Evolutionary conservation across 2,888 invertebrate genomes (phyloP).

Genomic region (Beris chalybata): DNA sequence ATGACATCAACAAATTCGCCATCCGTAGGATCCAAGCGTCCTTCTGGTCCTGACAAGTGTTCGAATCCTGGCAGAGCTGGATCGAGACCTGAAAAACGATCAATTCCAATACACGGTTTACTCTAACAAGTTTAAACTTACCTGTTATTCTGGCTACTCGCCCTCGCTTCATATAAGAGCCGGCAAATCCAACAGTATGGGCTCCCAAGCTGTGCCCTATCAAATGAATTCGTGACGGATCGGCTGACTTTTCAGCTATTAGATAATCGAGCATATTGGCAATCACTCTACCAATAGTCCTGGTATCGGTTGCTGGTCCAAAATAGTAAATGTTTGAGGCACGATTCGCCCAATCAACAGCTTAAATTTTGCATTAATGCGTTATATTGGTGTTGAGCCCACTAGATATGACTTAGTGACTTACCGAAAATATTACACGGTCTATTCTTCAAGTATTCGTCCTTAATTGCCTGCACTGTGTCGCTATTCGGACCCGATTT

Average conservation of each 20-base stretch:
- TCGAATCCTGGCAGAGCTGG: conserved; percentile 62
- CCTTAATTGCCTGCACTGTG: conserved; percentile 53
- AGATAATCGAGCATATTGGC: conserved; percentile 45
- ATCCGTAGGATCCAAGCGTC: conserved; percentile 64
- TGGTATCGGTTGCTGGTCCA: conserved; percentile 51
- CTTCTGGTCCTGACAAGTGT: conserved; percentile 51
- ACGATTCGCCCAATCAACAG: conserved; percentile 54
- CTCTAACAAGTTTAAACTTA: conserved; percentile 42
- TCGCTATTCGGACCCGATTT: conserved; percentile 54
- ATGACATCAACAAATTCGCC: conserved; percentile 75
- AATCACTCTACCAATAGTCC: conserved; percentile 52
- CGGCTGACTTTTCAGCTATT: conserved; percentile 24
- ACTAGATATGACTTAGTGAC: not conserved
- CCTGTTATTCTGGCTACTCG: conserved; percentile 64
- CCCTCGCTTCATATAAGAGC: conserved; percentile 55
- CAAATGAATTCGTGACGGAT: conserved; percentile 48
- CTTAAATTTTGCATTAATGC: conserved; percentile 35
- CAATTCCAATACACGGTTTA: conserved; percentile 6
- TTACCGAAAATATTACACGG: conserved; percentile 51
- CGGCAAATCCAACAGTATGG: conserved; percentile 64
- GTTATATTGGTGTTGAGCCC: not conserved
- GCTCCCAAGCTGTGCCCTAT: conserved; percentile 58
- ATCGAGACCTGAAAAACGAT: conserved; percentile 63
- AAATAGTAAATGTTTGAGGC: conserved; percentile 54
- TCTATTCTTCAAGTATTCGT: conserved; percentile 49